phyloP scores from a whole-genome alignment of 2,113 vertebrate genomes.

The Hydropotes inermis region DNA sequence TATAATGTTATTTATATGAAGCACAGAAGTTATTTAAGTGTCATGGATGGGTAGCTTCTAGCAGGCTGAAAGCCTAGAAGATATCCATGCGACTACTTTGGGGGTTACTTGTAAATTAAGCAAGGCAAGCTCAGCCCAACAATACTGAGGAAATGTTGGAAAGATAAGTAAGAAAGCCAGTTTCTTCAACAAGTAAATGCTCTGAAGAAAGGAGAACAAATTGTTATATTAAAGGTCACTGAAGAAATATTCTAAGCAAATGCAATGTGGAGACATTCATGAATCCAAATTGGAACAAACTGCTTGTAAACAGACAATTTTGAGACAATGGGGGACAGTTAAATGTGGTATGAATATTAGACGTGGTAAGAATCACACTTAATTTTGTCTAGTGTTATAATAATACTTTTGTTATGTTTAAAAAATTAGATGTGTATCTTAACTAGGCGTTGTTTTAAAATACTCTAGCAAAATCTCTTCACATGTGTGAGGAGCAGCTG shows the following conservation, averaged over 20 bases:
- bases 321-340: not conserved
- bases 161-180: not conserved
- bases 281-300: not conserved
- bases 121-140: not conserved
- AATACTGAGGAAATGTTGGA: not conserved
- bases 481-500: not conserved
- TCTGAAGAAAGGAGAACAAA: not conserved
- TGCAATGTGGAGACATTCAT: not conserved
- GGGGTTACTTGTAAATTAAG: not conserved
- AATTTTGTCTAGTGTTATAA: not conserved
- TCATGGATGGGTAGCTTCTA: not conserved
- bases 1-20: not conserved
- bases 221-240: not conserved
- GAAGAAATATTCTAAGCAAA: not conserved
- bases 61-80: not conserved
- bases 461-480: not conserved
- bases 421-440: not conserved
- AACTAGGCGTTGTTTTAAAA: not conserved
- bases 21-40: not conserved
- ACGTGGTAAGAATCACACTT: not conserved
- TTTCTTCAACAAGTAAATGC: constrained; percentile 17
- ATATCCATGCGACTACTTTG: not conserved
- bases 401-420: not conserved
- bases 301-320: not conserved
- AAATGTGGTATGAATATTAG: not conserved